Evolutionary conservation across 1,140 invertebrate species (phyloP).

Genomic region (Drosophila carrolli): DNA sequence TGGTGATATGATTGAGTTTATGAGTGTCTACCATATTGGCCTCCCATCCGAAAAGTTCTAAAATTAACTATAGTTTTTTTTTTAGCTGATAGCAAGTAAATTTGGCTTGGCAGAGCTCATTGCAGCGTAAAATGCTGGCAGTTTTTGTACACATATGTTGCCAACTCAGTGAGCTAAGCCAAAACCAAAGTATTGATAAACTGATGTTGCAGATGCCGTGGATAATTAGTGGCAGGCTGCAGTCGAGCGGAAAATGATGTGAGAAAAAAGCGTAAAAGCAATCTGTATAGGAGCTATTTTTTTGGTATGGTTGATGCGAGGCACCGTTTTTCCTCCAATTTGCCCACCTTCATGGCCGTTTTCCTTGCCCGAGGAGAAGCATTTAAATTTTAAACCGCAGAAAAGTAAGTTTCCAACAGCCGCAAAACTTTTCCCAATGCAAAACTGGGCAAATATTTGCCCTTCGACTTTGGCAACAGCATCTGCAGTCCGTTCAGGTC

Average conservation of each 20-base stretch:
- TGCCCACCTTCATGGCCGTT: neutral
- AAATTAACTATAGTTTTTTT: conserved; percentile 64
- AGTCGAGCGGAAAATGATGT: conserved; percentile 50
- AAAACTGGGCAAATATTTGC: conserved; percentile 75
- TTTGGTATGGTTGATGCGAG: neutral
- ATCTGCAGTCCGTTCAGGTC: conserved; percentile 35
- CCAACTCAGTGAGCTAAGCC: conserved; percentile 72
- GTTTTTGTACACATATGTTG: conserved; percentile 53
- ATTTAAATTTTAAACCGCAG: conserved; percentile 63
- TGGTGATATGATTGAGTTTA: conserved; percentile 79
- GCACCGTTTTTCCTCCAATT: neutral
- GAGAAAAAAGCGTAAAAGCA: conserved; percentile 22
- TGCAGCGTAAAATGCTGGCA: conserved; percentile 60
- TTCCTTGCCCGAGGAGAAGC: conserved; percentile 16
- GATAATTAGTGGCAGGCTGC: conserved; percentile 31
- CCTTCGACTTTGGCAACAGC: conserved; percentile 62
- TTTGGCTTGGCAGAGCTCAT: conserved; percentile 41
- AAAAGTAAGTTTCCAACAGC: conserved; percentile 65
- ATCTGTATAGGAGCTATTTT: conserved; percentile 2
- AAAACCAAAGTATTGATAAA: conserved; percentile 62
- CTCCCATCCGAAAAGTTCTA: conserved; percentile 32
- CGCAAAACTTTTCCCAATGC: conserved; percentile 62
- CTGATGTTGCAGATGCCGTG: conserved; percentile 24
- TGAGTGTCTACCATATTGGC: conserved; percentile 59
- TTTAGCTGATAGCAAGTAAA: conserved; percentile 15